A percentile compares a stretch with the other conserved stretches of the same genome.
These are phyloP conservation scores for Slavum lentiscoides DNA, from an alignment of 2,888 invertebrate genomes.

Conservation along the genomic window DNA sequence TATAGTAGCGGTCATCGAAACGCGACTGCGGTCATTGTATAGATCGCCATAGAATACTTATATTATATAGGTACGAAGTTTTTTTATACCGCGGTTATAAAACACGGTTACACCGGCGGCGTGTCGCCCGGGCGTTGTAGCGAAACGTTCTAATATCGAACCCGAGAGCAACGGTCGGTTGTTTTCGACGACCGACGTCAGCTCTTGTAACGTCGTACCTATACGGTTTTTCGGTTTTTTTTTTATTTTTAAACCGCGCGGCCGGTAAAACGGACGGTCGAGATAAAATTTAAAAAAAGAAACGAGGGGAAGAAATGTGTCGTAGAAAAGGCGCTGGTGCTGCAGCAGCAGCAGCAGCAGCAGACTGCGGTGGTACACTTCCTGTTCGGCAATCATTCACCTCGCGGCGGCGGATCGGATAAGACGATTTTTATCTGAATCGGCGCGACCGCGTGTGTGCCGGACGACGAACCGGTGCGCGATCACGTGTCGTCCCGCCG, in stretches of 20 bases:
- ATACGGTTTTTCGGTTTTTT: not conserved
- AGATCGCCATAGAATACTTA: no score
- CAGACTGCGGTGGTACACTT: not conserved
- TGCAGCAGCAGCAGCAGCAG: no score
- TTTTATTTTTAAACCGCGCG: slow-evolving; percentile 41
- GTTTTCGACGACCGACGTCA: not conserved
- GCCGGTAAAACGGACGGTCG: not conserved
- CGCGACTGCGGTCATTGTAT: no score
- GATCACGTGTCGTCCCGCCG: no score
- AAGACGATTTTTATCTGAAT: slow-evolving; percentile 39
- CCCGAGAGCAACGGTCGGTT: no score
- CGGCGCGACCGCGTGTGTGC: not conserved
- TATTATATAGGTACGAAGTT: no score
- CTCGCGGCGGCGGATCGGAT: slow-evolving; percentile 7
- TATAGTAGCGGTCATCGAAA: no score
- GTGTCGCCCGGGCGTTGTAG: no score
- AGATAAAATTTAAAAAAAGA: not conserved
- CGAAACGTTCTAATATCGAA: no score
- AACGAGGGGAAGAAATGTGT: not conserved
- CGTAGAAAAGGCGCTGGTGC: not conserved
- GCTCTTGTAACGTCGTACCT: not conserved
- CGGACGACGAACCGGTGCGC: slow-evolving; percentile 6
- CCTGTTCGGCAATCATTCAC: slow-evolving; percentile 42
- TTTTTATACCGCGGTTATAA: no score
- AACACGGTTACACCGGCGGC: no score